phyloP scores from a whole-genome alignment of 2,113 vertebrate species.

The Nothobranchius furzeri region DNA sequence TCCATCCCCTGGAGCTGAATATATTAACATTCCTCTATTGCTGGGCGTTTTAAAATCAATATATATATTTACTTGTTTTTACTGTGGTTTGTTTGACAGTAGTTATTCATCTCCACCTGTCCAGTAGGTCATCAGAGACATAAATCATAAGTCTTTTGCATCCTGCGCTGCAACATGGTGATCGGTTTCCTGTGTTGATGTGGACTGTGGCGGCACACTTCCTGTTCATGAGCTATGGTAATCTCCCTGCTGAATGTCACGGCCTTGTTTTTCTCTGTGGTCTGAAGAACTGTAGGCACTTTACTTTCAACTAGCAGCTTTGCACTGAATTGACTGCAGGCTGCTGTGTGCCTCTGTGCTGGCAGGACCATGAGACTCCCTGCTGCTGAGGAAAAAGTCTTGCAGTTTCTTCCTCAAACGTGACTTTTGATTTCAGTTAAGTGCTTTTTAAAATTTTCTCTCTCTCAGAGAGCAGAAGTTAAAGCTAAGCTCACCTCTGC shows the following conservation, averaged over 20 bases:
- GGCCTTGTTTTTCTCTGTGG: conserved; percentile 72
- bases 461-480: conserved; percentile 54
- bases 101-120: conserved; percentile 48
- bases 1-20: conserved; percentile 26
- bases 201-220: conserved; percentile 71
- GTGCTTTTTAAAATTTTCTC: conserved; percentile 16
- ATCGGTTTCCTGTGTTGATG: conserved; percentile 69
- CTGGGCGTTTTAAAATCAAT: conserved; percentile 8
- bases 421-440: conserved; percentile 32
- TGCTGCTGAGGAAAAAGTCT: neutral
- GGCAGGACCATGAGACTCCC: conserved; percentile 14
- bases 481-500: conserved; percentile 49
- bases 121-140: conserved; percentile 47
- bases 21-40: conserved; percentile 48
- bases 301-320: conserved; percentile 61
- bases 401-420: conserved; percentile 24
- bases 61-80: conserved; percentile 17
- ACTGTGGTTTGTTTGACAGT: conserved; percentile 32
- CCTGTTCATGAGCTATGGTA: conserved; percentile 70
- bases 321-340: conserved; percentile 39
- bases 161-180: conserved; percentile 60
- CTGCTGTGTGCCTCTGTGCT: conserved; percentile 24
- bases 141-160: conserved; percentile 55
- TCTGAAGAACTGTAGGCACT: conserved; percentile 70
- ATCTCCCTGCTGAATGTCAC: conserved; percentile 73